Evolutionary conservation across 1,140 invertebrate species (phyloP), one percentile per base, ranked within the genome.

Genomic region (Scaptomyza pallida): DNA sequence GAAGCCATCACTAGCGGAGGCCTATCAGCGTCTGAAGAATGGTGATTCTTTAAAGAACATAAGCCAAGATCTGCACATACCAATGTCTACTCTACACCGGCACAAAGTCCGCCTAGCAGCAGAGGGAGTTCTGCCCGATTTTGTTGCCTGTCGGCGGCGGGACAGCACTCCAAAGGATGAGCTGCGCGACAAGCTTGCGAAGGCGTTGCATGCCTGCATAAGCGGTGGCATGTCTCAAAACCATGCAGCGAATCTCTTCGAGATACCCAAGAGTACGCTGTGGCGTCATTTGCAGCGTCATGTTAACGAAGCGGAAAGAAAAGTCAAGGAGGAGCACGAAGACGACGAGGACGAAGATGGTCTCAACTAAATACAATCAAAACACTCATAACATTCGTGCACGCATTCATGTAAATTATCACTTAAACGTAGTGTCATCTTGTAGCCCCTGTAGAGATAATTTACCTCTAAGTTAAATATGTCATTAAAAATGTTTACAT

Each of bases 221-320:
- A 90, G 92, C 33, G 93, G 93, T 2, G 93, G 92, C 73, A 94
- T 94, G 93, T 93, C 93, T 0, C 93, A 94, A 72, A 93, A 93
- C 35, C 91, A 92, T 19, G 93, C 93, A 9, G 93, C 93, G 0
- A 89, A 92, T 64, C 91, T 92, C 9, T 94, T 92, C 70, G 91
- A 92, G 68, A 93, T 94, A 60, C 93, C 93, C 17, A 94, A 94
- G 85, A 94, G 93, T n/a, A 94, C 93, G 0, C 92, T 94, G 17
- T 94, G 93, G 93, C 92, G 93, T 21, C 90, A 93, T 52, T 78
- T 94, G 4, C 93, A 93, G 48, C 92, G 92, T 45, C 75, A 74
- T 1, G 67, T 77, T 2, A 54, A 72, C 9, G 78, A 73, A 16
- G 57, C 75, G 9, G 72, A 86, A 15, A 70, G 70, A 0, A 85